Conservation (phyloP, 1,140 invertebrate genomes). For the Teleopsis dalmanni region DNA sequence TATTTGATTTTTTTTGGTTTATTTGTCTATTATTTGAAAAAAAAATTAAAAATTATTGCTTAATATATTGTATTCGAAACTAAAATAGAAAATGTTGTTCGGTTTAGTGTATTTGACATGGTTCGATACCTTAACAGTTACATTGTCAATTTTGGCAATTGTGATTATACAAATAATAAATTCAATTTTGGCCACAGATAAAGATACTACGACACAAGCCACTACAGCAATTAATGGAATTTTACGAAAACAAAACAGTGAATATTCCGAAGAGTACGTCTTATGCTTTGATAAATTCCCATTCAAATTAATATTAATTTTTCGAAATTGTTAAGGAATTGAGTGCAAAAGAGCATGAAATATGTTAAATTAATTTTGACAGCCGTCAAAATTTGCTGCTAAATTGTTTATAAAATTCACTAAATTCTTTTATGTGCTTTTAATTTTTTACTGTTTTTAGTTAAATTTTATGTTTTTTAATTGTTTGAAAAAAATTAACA, state of each 20-base stretch:
- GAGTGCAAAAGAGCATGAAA: too few relatives aligned
- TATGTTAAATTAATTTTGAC: too few relatives aligned
- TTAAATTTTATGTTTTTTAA: too few relatives aligned
- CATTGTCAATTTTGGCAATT: constrained; percentile 22
- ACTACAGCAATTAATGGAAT: constrained; percentile 24
- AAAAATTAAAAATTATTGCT: not conserved
- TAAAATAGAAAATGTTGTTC: constrained; percentile 11
- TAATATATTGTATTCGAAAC: not conserved
- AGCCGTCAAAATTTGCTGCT: too few relatives aligned
- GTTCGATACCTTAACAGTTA: constrained; percentile 32
- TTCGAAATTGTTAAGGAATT: too few relatives aligned
- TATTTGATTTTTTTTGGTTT: not conserved
- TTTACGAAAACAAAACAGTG: constrained; percentile 31
- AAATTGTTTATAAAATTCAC: too few relatives aligned
- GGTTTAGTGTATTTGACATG: constrained; percentile 20
- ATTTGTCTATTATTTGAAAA: not conserved
- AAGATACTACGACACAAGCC: constrained; percentile 9
- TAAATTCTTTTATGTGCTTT: too few relatives aligned
- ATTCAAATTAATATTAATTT: not conserved
- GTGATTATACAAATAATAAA: constrained; percentile 33
- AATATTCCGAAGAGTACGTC: constrained; percentile 33
- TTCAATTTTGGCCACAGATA: constrained; percentile 8
- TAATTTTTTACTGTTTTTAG: too few relatives aligned
- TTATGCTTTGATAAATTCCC: constrained; percentile 3
- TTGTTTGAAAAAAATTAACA: too few relatives aligned